A percentile compares a stretch with the other conserved stretches of the same genome.
Evolutionary conservation across 1,140 invertebrate genomes (phyloP).

Genomic region (Homalodisca vitripennis): DNA sequence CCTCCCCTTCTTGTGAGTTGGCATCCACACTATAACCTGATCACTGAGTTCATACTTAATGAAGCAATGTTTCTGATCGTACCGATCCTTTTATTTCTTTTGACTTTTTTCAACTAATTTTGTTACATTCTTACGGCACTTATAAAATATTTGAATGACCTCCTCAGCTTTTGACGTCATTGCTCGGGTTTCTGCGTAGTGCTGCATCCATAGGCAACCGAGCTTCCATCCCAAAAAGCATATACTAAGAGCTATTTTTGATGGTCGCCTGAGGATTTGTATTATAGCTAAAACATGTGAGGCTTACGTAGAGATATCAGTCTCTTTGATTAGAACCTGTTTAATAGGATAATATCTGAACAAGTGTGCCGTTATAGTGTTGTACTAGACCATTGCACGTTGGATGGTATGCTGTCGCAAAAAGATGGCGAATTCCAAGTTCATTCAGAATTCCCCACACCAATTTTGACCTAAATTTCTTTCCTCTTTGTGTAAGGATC

Average conservation of each 20-base stretch:
- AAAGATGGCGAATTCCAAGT: not conserved
- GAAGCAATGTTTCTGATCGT: too few relatives aligned
- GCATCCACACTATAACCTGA: too few relatives aligned
- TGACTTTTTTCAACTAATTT: not conserved
- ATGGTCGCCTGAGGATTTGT: not conserved
- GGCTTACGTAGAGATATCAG: not conserved
- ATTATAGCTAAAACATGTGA: not conserved
- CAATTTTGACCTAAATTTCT: not conserved
- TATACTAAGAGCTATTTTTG: too few relatives aligned
- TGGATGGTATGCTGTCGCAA: not conserved
- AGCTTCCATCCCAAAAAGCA: too few relatives aligned
- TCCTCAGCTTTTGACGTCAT: not conserved
- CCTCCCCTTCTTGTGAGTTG: too few relatives aligned
- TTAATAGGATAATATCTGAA: not conserved
- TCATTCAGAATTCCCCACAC: not conserved
- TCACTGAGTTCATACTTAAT: too few relatives aligned
- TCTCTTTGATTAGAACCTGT: not conserved
- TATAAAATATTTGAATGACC: not conserved
- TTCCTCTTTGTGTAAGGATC: not conserved
- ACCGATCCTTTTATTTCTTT: too few relatives aligned
- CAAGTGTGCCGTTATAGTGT: not conserved
- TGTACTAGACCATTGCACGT: not conserved
- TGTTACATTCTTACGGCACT: not conserved
- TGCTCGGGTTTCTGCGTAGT: not conserved
- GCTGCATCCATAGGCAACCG: not conserved